A percentile compares a stretch with the other conserved stretches of the same genome.
These are phyloP conservation scores for Oenanthe oenanthe DNA, from an alignment of 2,113 vertebrate genomes.

Conservation along the genomic window DNA sequence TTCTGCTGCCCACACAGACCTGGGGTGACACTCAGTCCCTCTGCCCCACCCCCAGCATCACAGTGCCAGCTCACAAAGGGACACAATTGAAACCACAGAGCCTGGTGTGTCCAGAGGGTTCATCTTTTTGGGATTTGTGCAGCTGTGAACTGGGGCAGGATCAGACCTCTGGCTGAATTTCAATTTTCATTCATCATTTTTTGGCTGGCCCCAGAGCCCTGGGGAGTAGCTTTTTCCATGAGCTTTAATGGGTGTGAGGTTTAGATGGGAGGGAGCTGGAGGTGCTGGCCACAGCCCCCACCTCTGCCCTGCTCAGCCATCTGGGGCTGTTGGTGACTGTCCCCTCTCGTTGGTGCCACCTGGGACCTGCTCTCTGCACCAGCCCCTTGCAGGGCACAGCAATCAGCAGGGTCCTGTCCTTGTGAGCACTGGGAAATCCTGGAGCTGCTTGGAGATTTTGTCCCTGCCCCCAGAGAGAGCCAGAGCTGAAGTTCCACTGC, in stretches of 20 bases:
- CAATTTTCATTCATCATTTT: not conserved
- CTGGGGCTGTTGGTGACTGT: rapidly evolving
- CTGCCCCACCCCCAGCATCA: rapidly evolving
- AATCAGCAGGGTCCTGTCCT: not conserved
- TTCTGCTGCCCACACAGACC: not conserved
- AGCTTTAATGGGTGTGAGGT: not conserved
- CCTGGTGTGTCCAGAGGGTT: not conserved
- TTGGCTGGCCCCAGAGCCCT: not conserved
- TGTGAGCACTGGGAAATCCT: not conserved
- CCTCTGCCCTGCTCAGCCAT: not conserved
- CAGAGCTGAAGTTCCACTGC: not conserved
- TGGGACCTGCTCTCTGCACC: not conserved
- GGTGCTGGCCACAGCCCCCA: not conserved
- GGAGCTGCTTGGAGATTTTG: not conserved
- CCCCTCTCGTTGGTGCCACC: rapidly evolving
- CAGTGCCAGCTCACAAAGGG: not conserved
- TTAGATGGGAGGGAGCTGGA: not conserved
- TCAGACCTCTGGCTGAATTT: not conserved
- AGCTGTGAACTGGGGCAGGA: not conserved
- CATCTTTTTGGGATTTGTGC: not conserved
- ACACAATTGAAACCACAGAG: rapidly evolving
- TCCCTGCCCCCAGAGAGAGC: not conserved
- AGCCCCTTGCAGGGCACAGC: not conserved
- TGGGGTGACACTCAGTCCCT: rapidly evolving
- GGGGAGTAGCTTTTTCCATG: not conserved